These are phyloP conservation scores for Sinocyclocheilus rhinocerous DNA, from an alignment of 2,113 vertebrate species.

Conservation along the genomic window DNA sequence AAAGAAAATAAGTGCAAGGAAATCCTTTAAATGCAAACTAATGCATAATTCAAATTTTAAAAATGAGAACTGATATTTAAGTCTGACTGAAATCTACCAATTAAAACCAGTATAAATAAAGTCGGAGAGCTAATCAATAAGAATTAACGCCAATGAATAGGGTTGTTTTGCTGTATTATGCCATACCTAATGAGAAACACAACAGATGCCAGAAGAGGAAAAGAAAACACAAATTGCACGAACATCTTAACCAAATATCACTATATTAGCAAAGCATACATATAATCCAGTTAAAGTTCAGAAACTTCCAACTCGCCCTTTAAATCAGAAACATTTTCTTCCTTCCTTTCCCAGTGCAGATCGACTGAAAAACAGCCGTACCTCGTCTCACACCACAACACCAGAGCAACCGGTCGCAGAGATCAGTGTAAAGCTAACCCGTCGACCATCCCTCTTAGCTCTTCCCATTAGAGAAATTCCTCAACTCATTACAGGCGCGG, in stretches of 20 bases:
- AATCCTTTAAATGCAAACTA: background rate
- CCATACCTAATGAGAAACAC: background rate
- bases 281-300: background rate
- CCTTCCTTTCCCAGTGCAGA: too few species aligned
- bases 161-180: background rate
- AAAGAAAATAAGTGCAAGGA: background rate
- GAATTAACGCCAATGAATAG: background rate
- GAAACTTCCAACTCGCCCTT: conserved; percentile 26
- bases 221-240: background rate
- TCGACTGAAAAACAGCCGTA: background rate
- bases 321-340: background rate
- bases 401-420: background rate
- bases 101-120: background rate
- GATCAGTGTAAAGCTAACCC: conserved; percentile 7
- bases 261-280: background rate
- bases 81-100: background rate
- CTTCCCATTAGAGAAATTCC: conserved; percentile 63
- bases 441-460: conserved; percentile 51
- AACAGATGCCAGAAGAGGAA: background rate
- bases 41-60: background rate
- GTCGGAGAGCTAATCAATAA: background rate
- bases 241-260: background rate
- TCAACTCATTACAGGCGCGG: conserved; percentile 59
- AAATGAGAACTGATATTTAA: background rate
- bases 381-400: conserved; percentile 15